Conservation (phyloP, 1,140 invertebrate species). For the Zaprionus camerounensis region DNA sequence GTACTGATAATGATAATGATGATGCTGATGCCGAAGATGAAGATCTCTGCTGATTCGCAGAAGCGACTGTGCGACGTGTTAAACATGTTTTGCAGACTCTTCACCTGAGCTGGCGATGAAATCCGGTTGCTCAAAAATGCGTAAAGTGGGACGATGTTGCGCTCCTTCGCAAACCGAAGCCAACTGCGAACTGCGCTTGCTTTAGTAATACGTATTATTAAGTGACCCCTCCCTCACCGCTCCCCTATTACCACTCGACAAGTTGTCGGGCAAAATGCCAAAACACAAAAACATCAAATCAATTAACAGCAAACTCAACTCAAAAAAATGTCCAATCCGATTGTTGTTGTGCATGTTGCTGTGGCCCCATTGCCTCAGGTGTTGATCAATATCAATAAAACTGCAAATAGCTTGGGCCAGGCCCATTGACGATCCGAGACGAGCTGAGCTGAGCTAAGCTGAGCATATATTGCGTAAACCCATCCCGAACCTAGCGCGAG, state of each 20-base stretch:
- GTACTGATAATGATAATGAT: background rate
- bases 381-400: slow-evolving; percentile 79
- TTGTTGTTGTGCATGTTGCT: slow-evolving; percentile 1
- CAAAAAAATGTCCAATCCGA: slow-evolving; percentile 18
- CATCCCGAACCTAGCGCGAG: background rate
- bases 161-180: slow-evolving; percentile 62
- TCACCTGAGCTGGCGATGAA: slow-evolving; percentile 32
- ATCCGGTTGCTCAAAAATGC: slow-evolving; percentile 79
- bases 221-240: slow-evolving; percentile 33
- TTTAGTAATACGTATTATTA: slow-evolving; percentile 60
- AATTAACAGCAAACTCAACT: slow-evolving; percentile 62
- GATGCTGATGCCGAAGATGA: slow-evolving; percentile 24
- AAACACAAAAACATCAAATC: slow-evolving; percentile 72
- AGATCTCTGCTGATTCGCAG: slow-evolving; percentile 43
- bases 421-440: slow-evolving; percentile 12
- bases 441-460: background rate
- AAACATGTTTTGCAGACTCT: slow-evolving; percentile 64
- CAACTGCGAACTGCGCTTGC: slow-evolving; percentile 18
- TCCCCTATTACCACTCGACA: slow-evolving; percentile 39
- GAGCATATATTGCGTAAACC: slow-evolving; percentile 52
- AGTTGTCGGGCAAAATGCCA: slow-evolving; percentile 76
- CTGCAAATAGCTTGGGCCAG: slow-evolving; percentile 60
- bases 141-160: slow-evolving; percentile 78
- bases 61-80: slow-evolving; percentile 62
- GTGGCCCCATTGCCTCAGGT: slow-evolving; percentile 71